Evolutionary conservation across 2,797 vertebrate genomes (phyloP).

Genomic region (Leptoclinus maculatus): DNA sequence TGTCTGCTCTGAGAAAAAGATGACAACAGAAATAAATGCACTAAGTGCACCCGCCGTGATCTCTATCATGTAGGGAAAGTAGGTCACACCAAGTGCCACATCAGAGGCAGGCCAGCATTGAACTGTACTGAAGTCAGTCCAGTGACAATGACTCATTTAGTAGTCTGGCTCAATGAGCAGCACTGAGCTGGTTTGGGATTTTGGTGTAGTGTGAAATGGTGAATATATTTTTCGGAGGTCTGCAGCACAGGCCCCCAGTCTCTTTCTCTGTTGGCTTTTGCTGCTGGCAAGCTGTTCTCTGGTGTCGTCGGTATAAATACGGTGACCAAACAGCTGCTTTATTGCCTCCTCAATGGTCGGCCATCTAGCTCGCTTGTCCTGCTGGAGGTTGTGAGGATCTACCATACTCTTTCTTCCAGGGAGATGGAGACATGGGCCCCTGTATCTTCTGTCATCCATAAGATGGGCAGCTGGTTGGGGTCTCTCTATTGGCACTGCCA

Average conservation of each 20-base stretch:
- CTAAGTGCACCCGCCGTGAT: background rate
- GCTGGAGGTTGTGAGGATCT: background rate
- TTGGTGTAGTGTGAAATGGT: background rate
- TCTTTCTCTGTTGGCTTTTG: background rate
- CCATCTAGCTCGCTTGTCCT: background rate
- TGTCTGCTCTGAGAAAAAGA: background rate
- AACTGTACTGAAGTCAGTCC: background rate
- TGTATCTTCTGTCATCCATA: no score
- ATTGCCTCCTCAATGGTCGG: background rate
- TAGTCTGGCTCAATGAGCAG: background rate
- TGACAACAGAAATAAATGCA: background rate
- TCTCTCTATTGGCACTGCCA: no score
- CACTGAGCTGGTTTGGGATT: background rate
- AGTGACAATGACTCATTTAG: background rate
- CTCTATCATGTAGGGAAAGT: slow-evolving; percentile 6
- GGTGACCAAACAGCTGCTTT: background rate
- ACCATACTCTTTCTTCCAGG: background rate
- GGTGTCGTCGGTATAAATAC: background rate
- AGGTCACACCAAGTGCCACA: slow-evolving; percentile 3
- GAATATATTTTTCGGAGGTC: background rate
- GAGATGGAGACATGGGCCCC: no score
- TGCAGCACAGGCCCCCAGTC: background rate
- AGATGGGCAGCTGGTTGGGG: no score
- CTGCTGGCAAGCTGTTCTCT: no score
- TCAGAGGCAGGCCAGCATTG: background rate